Evolutionary conservation across 2,797 vertebrate genomes (phyloP).

Genomic region (Salmo trutta): DNA sequence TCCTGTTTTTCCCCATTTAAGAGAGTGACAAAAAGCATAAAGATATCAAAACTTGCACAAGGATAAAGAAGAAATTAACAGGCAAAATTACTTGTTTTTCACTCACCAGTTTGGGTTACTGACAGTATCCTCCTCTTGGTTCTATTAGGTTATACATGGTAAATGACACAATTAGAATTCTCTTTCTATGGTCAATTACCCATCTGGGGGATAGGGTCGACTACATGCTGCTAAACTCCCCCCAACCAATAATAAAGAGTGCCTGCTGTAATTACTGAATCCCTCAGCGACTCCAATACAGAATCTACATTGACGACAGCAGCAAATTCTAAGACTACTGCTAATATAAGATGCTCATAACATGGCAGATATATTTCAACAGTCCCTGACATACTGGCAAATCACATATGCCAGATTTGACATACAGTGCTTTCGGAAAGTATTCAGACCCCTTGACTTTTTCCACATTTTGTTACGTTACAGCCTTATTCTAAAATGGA

Average conservation of each 20-base stretch:
- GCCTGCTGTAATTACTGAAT: slow-evolving; percentile 58
- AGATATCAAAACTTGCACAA: background rate
- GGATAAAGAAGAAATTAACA: slow-evolving; percentile 14
- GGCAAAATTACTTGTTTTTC: slow-evolving; percentile 11
- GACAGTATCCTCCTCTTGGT: slow-evolving; percentile 31
- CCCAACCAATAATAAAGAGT: slow-evolving; percentile 57
- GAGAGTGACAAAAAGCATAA: slow-evolving; percentile 37
- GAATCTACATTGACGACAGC: slow-evolving; percentile 71
- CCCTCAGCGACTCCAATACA: slow-evolving; percentile 58
- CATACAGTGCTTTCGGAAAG: too few relatives aligned
- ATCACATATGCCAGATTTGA: slow-evolving; percentile 70
- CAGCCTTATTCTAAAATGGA: too few relatives aligned
- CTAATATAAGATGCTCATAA: slow-evolving; percentile 71
- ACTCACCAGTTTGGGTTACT: slow-evolving; percentile 25
- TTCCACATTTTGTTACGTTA: too few relatives aligned
- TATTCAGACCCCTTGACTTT: too few relatives aligned
- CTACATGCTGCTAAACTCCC: slow-evolving; percentile 64
- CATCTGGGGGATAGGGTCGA: slow-evolving; percentile 40
- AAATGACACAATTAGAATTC: slow-evolving; percentile 4
- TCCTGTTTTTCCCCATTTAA: slow-evolving; percentile 46
- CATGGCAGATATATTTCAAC: slow-evolving; percentile 72
- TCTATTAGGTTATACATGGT: slow-evolving; percentile 32
- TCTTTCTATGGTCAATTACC: slow-evolving; percentile 43
- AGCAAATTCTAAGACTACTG: slow-evolving; percentile 69
- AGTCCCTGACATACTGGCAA: slow-evolving; percentile 81